These are phyloP conservation scores for Pelochelys cantorii DNA, from an alignment of 2,797 vertebrate species.

Conservation along the genomic window DNA sequence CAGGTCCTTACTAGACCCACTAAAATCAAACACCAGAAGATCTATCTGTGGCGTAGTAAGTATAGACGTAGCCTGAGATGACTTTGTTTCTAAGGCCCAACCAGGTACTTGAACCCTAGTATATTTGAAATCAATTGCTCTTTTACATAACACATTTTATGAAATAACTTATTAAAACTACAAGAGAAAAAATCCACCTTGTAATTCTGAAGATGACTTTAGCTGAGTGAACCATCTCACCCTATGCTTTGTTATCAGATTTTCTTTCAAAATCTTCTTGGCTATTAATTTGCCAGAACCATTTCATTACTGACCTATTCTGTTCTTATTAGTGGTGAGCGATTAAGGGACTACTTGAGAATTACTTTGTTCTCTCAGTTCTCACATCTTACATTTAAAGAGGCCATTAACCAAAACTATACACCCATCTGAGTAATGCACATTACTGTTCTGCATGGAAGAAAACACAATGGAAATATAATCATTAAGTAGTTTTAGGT, in stretches of 20 bases:
- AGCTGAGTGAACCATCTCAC: background rate
- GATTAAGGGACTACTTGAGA: conserved; percentile 36
- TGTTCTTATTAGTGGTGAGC: conserved; percentile 27
- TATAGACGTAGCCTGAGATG: background rate
- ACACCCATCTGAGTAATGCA: background rate
- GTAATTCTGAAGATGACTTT: background rate
- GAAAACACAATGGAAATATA: background rate
- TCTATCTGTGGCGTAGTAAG: no score
- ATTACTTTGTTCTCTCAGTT: background rate
- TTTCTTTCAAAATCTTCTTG: conserved; percentile 2
- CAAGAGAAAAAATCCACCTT: background rate
- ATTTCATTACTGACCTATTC: conserved; percentile 22
- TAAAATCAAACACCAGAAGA: no score
- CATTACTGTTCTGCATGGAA: background rate
- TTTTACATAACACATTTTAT: background rate
- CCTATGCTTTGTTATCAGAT: background rate
- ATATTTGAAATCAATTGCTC: background rate
- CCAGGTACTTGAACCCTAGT: accelerated
- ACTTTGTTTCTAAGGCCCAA: background rate
- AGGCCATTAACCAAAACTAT: background rate
- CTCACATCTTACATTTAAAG: conserved; percentile 14
- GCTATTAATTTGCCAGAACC: background rate
- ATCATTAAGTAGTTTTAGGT: background rate
- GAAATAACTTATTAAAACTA: background rate
- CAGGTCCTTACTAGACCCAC: no score